These are phyloP conservation scores for Uloborus plumipes DNA, from an alignment of 2,888 invertebrate species.

Conservation along the genomic window DNA sequence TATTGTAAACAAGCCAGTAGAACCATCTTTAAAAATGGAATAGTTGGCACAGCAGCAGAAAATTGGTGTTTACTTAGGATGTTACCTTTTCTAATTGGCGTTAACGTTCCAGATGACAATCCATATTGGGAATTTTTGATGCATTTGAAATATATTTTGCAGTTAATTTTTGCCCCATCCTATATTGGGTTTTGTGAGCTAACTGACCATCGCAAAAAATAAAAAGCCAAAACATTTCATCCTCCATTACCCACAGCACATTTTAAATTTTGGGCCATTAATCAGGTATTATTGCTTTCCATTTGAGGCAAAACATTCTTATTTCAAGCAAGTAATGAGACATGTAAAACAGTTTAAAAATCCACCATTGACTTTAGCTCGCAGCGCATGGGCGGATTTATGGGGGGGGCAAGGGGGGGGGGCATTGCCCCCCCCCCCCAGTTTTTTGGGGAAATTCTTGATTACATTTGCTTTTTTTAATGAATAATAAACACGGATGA, in stretches of 20 bases:
- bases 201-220: not conserved
- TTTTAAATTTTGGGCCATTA: not conserved
- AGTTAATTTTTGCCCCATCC: not conserved
- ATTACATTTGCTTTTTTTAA: no score
- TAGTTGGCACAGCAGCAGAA: not conserved
- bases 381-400: no score
- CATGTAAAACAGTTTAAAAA: not conserved
- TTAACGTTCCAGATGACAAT: not conserved
- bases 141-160: not conserved
- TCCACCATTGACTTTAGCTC: not conserved
- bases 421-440: no score
- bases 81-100: not conserved
- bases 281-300: not conserved
- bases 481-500: no score
- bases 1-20: not conserved
- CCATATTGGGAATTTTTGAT: no score
- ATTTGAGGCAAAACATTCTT: not conserved
- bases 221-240: not conserved
- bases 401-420: no score
- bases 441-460: no score
- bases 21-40: not conserved
- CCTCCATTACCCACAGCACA: not conserved
- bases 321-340: not conserved
- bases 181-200: not conserved
- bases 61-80: not conserved